A percentile compares a stretch with the other conserved stretches of the same genome.
phyloP scores from a whole-genome alignment of 2,113 vertebrate genomes.

The Hydropotes inermis region DNA sequence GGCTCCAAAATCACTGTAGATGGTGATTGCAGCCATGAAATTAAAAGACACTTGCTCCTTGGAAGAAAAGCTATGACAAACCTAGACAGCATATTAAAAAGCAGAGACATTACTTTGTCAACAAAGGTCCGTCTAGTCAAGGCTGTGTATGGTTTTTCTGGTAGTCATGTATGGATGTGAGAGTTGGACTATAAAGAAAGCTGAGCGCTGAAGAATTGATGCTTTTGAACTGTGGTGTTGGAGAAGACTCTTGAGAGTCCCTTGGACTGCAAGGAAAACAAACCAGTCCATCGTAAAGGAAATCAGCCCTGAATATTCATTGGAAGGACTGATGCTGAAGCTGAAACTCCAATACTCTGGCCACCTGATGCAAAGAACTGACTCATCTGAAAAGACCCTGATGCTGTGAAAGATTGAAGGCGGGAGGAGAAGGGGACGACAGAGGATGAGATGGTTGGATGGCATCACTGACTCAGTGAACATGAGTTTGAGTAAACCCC shows the following conservation, averaged over 20 bases:
- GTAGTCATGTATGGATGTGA: not conserved
- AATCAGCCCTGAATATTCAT: not conserved
- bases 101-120: not conserved
- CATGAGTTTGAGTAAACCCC: not conserved
- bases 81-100: not conserved
- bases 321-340: not conserved
- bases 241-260: not conserved
- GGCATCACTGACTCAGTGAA: not conserved
- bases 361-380: not conserved
- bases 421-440: rapidly evolving
- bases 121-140: not conserved
- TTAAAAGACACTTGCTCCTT: not conserved
- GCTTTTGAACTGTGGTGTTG: not conserved
- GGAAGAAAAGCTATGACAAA: not conserved
- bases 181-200: not conserved
- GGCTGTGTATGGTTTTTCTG: not conserved
- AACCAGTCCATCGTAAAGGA: not conserved
- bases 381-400: not conserved
- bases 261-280: not conserved
- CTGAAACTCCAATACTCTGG: not conserved
- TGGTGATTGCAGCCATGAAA: not conserved
- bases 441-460: not conserved
- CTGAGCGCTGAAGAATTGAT: rapidly evolving
- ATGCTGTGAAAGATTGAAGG: not conserved
- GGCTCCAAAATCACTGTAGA: not conserved